Base-by-base conservation (phyloP, 1,140 invertebrate genomes). In the Drosophila trapezifrons region DNA sequence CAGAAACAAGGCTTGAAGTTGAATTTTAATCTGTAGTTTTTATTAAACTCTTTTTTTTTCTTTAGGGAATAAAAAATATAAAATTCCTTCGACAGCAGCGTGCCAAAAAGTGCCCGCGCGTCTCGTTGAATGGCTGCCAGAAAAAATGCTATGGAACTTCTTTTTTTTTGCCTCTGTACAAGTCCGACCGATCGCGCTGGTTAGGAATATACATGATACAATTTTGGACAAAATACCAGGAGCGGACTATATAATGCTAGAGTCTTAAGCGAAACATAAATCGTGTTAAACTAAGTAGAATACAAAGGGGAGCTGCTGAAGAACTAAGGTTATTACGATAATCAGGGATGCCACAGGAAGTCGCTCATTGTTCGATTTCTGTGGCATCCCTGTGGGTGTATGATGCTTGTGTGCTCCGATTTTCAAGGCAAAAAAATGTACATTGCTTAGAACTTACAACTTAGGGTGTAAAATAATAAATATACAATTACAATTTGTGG, bases 41-140 rank as follows among this genome's bases (percentile, higher is more conserved):
- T 89, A 90, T 89, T 89, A 80, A 85, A 84, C 82, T 90, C 91
- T 90, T 90, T 90, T 86, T 91, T 91, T 91, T 91, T 91, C 81
- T 91, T 91, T 91, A 91, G 85, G 90, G 90, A 91, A 91, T 91
- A 91, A 91, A 54, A 91, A 91, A 91, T 91, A 85, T 91, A 91
- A 91, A 91, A 91, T 91, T 91, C 89, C 89, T 91, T 54, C 81
- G 86, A 79, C 70, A 72, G 64, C 70, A 72, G 66, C 80, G 74
- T 67, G 66, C 84, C 51, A 54, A 89, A 84, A 89, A 89, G 74
- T 78, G 82, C 85, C 73, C 76, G 69, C 64, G 65, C 18, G 51
- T 54, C 51, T 89, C 85, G 5, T 76, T 83, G 84, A 90, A 90
- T 90, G 87, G 87, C 87, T 91, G 89, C 89, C 83, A 91, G 51